Percentiles rank a stretch among this genome's conserved stretches.
phyloP scores from a whole-genome alignment of 2,113 vertebrate genomes.

The Leptobrachium leishanense region DNA sequence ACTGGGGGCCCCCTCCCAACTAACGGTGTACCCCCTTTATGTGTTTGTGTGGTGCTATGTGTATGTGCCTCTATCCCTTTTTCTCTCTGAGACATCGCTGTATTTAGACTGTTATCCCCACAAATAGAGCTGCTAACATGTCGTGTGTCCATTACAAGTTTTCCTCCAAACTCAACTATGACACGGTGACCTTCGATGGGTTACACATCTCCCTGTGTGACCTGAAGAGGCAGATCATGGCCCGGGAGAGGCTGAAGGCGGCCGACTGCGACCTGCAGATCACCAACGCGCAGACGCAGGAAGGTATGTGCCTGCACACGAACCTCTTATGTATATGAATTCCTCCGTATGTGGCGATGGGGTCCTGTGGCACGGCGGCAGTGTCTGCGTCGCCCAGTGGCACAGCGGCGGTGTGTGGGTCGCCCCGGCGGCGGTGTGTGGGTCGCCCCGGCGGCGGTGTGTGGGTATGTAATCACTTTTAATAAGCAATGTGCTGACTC shows the following conservation, averaged over 20 bases:
- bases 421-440: no score
- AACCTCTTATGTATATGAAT: no score
- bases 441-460: no score
- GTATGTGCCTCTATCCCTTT: slow-evolving; percentile 18
- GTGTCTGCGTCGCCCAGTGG: no score
- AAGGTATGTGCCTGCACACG: slow-evolving; percentile 72
- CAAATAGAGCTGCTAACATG: slow-evolving; percentile 66
- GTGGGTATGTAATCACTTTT: no score
- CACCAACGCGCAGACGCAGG: slow-evolving; percentile 91
- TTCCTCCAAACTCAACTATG: slow-evolving; percentile 94
- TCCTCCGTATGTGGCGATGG: no score
- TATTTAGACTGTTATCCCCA: background rate
- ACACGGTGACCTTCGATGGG: slow-evolving; percentile 92
- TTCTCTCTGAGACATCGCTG: slow-evolving; percentile 31
- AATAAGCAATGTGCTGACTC: no score
- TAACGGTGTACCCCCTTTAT: background rate
- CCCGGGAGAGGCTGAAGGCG: slow-evolving; percentile 88
- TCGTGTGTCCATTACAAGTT: slow-evolving; percentile 97
- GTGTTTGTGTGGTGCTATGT: slow-evolving; percentile 52
- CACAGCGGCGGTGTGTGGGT: no score
- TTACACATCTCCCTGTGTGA: slow-evolving; percentile 89
- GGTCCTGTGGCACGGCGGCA: no score
- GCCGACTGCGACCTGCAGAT: slow-evolving; percentile 94
- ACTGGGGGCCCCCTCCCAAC: slow-evolving; percentile 28
- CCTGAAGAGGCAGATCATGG: slow-evolving; percentile 95